Evolutionary conservation across 2,113 vertebrate genomes (phyloP).

Genomic region (Sinocyclocheilus anophthalmus): DNA sequence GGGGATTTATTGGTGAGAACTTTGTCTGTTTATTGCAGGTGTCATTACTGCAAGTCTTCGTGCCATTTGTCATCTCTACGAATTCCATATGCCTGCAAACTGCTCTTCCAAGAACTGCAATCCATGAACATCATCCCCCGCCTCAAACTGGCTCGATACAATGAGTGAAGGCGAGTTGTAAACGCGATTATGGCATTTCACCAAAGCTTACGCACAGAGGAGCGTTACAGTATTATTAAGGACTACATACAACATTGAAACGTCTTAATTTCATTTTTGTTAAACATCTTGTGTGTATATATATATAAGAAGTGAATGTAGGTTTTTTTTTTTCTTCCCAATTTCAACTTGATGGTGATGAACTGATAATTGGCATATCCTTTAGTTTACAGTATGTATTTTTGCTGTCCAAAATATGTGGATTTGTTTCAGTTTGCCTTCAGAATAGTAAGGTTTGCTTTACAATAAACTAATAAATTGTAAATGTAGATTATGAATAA

Average conservation of each 20-base stretch:
- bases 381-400: background rate
- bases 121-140: conserved; percentile 99
- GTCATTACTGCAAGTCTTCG: conserved; percentile 96
- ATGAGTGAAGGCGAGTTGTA: conserved; percentile 75
- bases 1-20: background rate
- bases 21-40: conserved; percentile 77
- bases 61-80: conserved; percentile 94
- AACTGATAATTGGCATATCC: background rate
- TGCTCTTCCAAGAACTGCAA: conserved; percentile 97
- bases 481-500: background rate
- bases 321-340: background rate
- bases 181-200: conserved; percentile 6
- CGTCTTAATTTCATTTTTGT: background rate
- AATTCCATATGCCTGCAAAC: conserved; percentile 97
- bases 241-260: background rate
- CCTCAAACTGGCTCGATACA: conserved; percentile 93
- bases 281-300: background rate
- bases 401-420: conserved; percentile 31
- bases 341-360: background rate
- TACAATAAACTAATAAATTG: conserved; percentile 16
- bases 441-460: background rate
- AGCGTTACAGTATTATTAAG: background rate
- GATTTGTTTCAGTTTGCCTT: background rate
- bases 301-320: background rate
- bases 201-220: background rate